Base-by-base conservation (phyloP, 2,797 vertebrate species). In the Tokudaia muenninki region DNA sequence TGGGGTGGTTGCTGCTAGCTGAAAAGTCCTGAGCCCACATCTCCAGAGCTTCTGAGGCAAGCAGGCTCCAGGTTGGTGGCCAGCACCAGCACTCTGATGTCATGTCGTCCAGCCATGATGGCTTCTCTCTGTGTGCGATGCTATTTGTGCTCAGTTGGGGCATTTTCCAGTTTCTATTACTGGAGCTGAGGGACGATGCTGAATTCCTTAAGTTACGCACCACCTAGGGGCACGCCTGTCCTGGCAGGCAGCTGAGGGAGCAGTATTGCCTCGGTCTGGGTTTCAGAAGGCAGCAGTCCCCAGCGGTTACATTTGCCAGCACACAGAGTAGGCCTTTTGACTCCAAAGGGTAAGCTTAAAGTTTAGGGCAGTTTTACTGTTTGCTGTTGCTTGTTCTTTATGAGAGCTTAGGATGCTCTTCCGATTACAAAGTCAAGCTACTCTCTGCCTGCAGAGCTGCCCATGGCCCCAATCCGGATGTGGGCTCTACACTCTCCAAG, bases 201-300 rank as follows among this genome's bases (percentile, higher is more conserved):
- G 13, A 7, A 47, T 77, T 78, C 86, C 78, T 77, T 77, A 21
- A 31, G 0, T 29, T 12, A 21, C 1, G 8, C 63, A 12, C 4
- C 0, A 6, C 0, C 5, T 2, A 57, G 4, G 1, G 77, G 44
- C 26, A 13, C 0, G 6, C 55, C 50, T 31, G 92, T 9, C 21
- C 59, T 3, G 4, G 70, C 97, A 22, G 8, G 65, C 55, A 6
- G 31, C 57, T 0, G 11, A 21, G 37, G 31, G 16, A 79, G 7
- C 47, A 52, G 13, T 16, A 34, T 8, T 24, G 17, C 41, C 57
- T 34, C 37, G 1, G 4, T 47, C 72, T 77, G 72, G 29, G 19
- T 63, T 61, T 37, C n/a, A 21, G n/a, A 57, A 84, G 77, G 74
- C 22, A 0, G 0, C 1, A 4, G 24, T n/a, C 34, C 10, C 3